Base-by-base conservation (phyloP, 2,797 vertebrate species). In the Gymnodraco acuticeps region DNA sequence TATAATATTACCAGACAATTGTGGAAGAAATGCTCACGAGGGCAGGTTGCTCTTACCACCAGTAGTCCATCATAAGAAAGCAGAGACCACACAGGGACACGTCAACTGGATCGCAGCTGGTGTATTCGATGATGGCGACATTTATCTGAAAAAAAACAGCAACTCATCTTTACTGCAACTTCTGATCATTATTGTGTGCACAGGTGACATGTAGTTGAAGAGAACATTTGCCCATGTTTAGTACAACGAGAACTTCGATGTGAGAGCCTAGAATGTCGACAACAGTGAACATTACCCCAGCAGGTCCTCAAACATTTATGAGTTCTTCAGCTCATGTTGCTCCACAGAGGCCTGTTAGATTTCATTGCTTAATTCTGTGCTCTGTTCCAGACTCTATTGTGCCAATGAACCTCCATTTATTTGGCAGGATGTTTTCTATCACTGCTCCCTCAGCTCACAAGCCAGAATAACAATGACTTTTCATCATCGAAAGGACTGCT, bases 261-360 rank as follows among this genome's bases (percentile, higher is more conserved):
- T 66, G 68, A 62, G 77, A 86, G 80, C 52, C 47, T 70, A 88
- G 80, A 85, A 88, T 75, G 59, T 81, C 64, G 75, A 82, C 86
- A 82, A 81, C 72, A 73, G 78, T 70, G 63, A 79, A 85, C 64
- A 83, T 89, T 90, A 90, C 70, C 81, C 83, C 82, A 75, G 86
- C 73, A 87, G 81, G 87, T 90, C 84, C 81, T 95, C 88, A 94
- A 95, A 95, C 93, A 95, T 95, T 94, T 90, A 95, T 93, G 93
- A 93, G 91, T 88, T 88, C 89, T 83, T 87, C 83, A 77, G 91
- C 86, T 94, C 85, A 17, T 81, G 88, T 92, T 93, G 87, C 93
- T 87, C 91, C 74, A 55, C 58, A 71, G 90, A 86, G 89, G 84
- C 87, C 90, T 89, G 83, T 92, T 93, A 86, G 85, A 90, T 91